Base-by-base conservation (phyloP, 1,140 invertebrate genomes). In the Acromyrmex echinatior region DNA sequence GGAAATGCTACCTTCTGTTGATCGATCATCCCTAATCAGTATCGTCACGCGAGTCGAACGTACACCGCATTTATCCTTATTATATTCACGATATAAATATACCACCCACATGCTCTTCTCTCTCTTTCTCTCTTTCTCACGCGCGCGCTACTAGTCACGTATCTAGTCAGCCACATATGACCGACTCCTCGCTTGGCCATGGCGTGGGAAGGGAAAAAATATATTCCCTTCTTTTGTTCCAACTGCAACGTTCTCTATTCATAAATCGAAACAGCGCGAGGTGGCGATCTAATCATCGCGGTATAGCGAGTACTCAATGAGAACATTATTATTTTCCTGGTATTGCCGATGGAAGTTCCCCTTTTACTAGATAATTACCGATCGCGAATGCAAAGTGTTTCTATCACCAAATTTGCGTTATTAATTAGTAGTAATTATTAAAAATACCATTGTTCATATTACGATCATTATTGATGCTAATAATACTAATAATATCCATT, bases 1-100 rank as follows among this genome's bases (percentile, higher is more conserved):
- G 31, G 79, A 87, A 71, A 78, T 71, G 53, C 70, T 88, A 87
- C 62, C 71, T 49, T 70, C 79, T 78, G 76, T 87, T 90, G 74
- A 68, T 92, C 88, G 89, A 91, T 88, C 87, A 88, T 89, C 88
- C 86, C 87, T 93, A 93, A 94, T 93, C 90, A 93, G 87, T 88
- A 70, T 87, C 89, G 91, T 94, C 93, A 93, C 93, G 93, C 92
- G 62, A 94, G 77, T 74, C 68, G 35, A 89, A 76, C 90, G 82
- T 84, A 85, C 86, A 81, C 70, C 66, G 65, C 76, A 87, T 91
- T 90, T 90, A 88, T 91, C 89, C 79, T 93, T 93, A 92, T 93
- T 93, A 93, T 92, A 93, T 93, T 92, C 84, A 81, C 82, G 87
- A 73, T 71, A 89, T 88, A 90, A 92, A 89, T 92, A 89, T 92